These are phyloP conservation scores for Drosophila neocordata DNA, from an alignment of 1,140 invertebrate genomes.

Conservation along the genomic window DNA sequence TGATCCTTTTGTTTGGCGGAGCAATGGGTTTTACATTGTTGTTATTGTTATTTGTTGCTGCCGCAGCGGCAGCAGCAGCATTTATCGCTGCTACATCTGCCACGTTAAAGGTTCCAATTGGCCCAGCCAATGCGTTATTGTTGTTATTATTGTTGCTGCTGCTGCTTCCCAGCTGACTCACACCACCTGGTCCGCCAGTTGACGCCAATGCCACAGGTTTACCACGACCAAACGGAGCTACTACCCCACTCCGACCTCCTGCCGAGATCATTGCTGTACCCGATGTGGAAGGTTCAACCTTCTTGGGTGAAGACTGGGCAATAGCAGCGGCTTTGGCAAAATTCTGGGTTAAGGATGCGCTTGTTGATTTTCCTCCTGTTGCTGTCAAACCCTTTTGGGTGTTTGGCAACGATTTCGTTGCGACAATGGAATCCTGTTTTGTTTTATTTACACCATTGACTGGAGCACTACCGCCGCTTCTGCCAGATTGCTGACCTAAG, in stretches of 20 bases:
- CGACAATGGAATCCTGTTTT: conserved; percentile 36
- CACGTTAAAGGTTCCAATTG: conserved; percentile 80
- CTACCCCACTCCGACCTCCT: conserved; percentile 68
- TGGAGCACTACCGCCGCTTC: conserved; percentile 20
- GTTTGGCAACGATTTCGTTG: conserved; percentile 26
- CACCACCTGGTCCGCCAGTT: conserved; percentile 39
- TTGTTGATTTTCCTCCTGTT: conserved; percentile 44
- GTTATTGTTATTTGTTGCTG: conserved; percentile 36
- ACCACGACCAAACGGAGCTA: conserved; percentile 84
- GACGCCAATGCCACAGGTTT: conserved; percentile 55
- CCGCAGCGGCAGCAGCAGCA: conserved; percentile 64
- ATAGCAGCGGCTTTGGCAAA: conserved; percentile 51
- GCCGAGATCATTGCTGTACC: background rate
- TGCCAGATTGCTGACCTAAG: conserved; percentile 43
- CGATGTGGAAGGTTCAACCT: conserved; percentile 42
- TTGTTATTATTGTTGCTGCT: conserved; percentile 56
- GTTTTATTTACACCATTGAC: conserved; percentile 51
- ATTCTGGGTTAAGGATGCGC: conserved; percentile 32
- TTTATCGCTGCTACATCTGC: conserved; percentile 80
- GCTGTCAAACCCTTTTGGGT: conserved; percentile 38
- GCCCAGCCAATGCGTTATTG: conserved; percentile 75
- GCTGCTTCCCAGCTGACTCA: conserved; percentile 82
- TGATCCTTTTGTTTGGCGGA: conserved; percentile 60
- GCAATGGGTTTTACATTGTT: conserved; percentile 61
- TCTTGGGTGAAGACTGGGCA: conserved; percentile 62